Percentiles rank a stretch among this genome's conserved stretches.
Conservation (phyloP, 2,113 vertebrate genomes). For the Hippopotamus amphibius region DNA sequence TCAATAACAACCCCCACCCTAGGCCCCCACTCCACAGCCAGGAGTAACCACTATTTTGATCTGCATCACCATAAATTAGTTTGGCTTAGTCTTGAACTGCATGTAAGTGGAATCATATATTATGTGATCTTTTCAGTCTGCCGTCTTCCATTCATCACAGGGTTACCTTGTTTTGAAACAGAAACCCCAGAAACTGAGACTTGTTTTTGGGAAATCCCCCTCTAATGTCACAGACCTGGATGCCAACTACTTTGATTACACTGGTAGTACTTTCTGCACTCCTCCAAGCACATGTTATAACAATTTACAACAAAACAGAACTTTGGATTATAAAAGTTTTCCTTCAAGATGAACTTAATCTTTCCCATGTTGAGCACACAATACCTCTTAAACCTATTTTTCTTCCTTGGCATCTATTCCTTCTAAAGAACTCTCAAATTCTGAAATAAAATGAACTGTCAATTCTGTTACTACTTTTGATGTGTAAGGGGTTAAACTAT, state of each 20-base stretch:
- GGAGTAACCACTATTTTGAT: background rate
- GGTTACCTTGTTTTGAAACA: slow-evolving; percentile 24
- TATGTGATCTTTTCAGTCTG: background rate
- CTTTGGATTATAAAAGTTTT: background rate
- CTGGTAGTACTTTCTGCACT: background rate
- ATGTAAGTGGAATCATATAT: background rate
- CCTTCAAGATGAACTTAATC: slow-evolving; percentile 38
- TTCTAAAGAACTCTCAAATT: slow-evolving; percentile 46
- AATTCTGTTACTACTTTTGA: background rate
- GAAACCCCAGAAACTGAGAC: slow-evolving; percentile 1
- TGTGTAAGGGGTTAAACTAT: background rate
- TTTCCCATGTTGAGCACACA: background rate
- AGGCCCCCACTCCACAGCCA: background rate
- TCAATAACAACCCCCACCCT: background rate
- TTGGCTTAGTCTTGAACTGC: slow-evolving; percentile 40
- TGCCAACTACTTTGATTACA: background rate
- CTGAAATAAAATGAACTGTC: background rate
- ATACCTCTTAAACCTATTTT: background rate
- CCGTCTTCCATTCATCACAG: background rate
- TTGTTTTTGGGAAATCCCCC: slow-evolving; percentile 49
- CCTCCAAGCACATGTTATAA: background rate
- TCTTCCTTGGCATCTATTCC: background rate
- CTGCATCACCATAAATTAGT: background rate
- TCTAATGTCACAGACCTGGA: slow-evolving; percentile 20
- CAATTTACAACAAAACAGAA: slow-evolving; percentile 36